Evolutionary conservation across 2,113 vertebrate species (phyloP), one percentile per base, ranked within the genome.

Genomic region (Ciconia boyciana): DNA sequence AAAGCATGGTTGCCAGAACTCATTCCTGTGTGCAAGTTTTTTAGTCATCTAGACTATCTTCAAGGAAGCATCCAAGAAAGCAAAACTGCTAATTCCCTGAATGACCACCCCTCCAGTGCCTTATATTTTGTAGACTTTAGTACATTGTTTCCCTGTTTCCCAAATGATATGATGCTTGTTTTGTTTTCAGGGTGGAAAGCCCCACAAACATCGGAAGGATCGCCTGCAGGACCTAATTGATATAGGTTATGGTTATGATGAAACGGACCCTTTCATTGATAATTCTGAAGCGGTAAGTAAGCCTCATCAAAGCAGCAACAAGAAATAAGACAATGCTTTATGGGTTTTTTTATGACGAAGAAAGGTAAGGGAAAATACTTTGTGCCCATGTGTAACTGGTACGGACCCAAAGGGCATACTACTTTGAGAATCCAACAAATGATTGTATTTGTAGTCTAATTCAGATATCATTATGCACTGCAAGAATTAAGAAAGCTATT

Each of bases 201-300:
- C 98, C 19, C 99, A 99, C 97, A 99, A 98, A 87, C 99, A 99
- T 95, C 99, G 99, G 90, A 99, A 98, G 81, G 99, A 99, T 98
- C 98, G 99, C 41, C 98, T 99, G 97, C 99, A 99, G 98, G 99
- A 99, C 97, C 98, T 99, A 41, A 99, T 99, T 31, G 99, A 99
- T 97, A 99, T 99, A 57, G 99, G 99, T 64, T 99, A 99, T 39
- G 99, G 99, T 86, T 99, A 99, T 25, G 99, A 99, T 92, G 99
- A 99, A 89, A 99, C 99, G 0, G 99, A 99, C 97, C 99, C 99
- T 10, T 99, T 99, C 97, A 99, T 99, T 75, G 99, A 99, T 98
- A 99, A 99, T 93, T 99, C 99, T 65, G 99, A 99, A 94, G 99
- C 99, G 77, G 99, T 99, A 97, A 99, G 99, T 99, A 94, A 96